Base-by-base conservation (phyloP, 2,113 vertebrate genomes). In the Boulengerochromis microlepis region DNA sequence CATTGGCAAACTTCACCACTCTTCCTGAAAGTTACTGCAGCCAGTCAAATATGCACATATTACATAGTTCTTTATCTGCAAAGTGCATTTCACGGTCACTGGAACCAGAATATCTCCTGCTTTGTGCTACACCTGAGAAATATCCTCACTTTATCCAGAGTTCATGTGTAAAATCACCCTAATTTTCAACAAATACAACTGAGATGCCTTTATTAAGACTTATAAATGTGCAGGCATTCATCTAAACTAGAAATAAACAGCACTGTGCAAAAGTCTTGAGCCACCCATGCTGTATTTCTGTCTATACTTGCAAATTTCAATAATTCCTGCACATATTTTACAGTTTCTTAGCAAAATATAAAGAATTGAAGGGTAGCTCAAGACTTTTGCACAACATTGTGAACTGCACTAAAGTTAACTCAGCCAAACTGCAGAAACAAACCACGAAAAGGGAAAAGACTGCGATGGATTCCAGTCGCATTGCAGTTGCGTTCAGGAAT, bases 401-500 rank as follows among this genome's bases (percentile, higher is more conserved):
- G 0, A 76, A 47, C 40, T 11, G 1, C 24, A 11, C 8, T 47
- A 5, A 47, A 50, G 42, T 78, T 5, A 78, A 50, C 71, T 78
- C 71, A 0, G 10, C 4, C 4, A 0, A 19, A 19, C 24, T 31
- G 11, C 40, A 45, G 56, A 59, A 42, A 45, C 26, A 9, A 47
- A 6, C 5, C 6, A 8, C 2, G 4, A 47, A 78, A 31, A 78
- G 24, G 16, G 2, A 50, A 50, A 78, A 31, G 42, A 31, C 16
- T 19, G 35, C 8, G 6, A 80, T 29, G 29, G 45, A 80, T 52
- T 89, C 45, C 80, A 52, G 76, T 45, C 5, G 54, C 61, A 89
- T 69, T 26, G 86, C 71, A 54, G 81, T 86, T 82, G 47, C 0
- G 19, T 56, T 76, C 1, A 10, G 89, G 85, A 91, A 93, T 93